Conservation (phyloP, 2,888 invertebrate genomes). For the Tenthredo mesomela region DNA sequence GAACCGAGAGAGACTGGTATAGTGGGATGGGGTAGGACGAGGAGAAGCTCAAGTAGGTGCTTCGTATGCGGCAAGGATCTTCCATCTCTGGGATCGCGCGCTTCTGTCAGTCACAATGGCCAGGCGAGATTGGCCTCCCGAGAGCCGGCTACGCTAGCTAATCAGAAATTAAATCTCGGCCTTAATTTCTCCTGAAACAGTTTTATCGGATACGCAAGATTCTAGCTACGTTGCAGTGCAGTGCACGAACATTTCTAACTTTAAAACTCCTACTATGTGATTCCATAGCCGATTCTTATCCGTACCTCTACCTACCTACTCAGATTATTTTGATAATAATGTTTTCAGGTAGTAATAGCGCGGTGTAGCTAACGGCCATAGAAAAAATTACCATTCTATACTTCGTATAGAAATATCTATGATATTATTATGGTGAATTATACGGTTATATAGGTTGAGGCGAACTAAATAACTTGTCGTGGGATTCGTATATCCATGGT, state of each 20-base stretch:
- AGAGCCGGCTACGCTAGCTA: slow-evolving; percentile 69
- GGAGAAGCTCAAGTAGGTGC: slow-evolving; percentile 71
- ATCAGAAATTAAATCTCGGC: slow-evolving; percentile 77
- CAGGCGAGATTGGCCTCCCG: slow-evolving; percentile 70
- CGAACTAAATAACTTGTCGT: not conserved
- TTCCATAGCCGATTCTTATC: not conserved
- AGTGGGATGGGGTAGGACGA: not conserved
- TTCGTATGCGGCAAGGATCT: slow-evolving; percentile 75
- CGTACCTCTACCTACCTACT: too few relatives aligned
- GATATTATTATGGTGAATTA: not conserved
- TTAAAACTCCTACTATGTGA: slow-evolving; percentile 4
- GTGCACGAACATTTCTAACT: slow-evolving; percentile 9
- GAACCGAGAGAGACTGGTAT: slow-evolving; percentile 12
- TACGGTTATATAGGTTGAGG: not conserved
- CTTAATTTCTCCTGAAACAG: slow-evolving; percentile 67
- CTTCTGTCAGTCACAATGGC: slow-evolving; percentile 77
- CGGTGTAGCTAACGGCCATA: not conserved
- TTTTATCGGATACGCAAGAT: slow-evolving; percentile 51
- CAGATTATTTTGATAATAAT: slow-evolving; percentile 4
- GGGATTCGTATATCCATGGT: slow-evolving; percentile 16
- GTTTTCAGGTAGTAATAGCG: not conserved
- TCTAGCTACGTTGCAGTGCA: slow-evolving; percentile 40
- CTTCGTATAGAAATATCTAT: not conserved
- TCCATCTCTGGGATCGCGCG: slow-evolving; percentile 73
- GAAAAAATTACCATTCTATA: not conserved